These are phyloP conservation scores for Crotophaga sulcirostris DNA, from an alignment of 2,113 vertebrate genomes.

Conservation along the genomic window DNA sequence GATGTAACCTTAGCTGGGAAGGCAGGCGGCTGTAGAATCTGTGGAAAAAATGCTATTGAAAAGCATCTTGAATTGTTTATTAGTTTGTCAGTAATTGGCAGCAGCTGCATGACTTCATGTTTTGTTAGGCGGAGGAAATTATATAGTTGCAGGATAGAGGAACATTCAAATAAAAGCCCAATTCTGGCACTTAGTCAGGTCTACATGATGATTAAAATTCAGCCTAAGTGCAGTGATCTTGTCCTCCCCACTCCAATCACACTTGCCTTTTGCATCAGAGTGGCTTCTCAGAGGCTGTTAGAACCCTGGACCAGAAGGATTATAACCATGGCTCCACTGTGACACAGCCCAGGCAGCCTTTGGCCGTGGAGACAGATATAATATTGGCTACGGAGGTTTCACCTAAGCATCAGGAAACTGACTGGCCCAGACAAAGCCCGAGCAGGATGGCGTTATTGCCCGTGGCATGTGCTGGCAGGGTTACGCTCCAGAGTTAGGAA, in stretches of 20 bases:
- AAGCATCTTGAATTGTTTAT: neutral
- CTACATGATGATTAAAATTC: neutral
- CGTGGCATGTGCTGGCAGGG: rapidly evolving
- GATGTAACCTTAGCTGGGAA: neutral
- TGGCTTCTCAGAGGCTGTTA: neutral
- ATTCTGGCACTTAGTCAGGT: neutral
- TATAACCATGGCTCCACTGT: neutral
- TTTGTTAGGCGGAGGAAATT: neutral
- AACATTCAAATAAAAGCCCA: neutral
- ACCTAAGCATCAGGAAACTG: neutral
- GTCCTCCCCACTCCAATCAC: neutral
- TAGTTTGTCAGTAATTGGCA: neutral
- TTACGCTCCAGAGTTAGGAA: neutral
- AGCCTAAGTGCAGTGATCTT: neutral
- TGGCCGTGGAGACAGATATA: neutral
- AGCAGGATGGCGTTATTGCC: neutral
- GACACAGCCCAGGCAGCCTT: neutral
- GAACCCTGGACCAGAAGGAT: too few relatives aligned
- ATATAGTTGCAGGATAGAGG: neutral
- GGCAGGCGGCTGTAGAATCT: neutral
- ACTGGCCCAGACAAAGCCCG: neutral
- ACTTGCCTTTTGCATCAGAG: neutral
- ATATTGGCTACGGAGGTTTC: neutral
- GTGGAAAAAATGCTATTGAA: neutral
- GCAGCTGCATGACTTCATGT: neutral